A percentile compares a stretch with the other conserved stretches of the same genome.
Evolutionary conservation across 2,888 invertebrate species (phyloP).

Genomic region (Chironomus tentans): DNA sequence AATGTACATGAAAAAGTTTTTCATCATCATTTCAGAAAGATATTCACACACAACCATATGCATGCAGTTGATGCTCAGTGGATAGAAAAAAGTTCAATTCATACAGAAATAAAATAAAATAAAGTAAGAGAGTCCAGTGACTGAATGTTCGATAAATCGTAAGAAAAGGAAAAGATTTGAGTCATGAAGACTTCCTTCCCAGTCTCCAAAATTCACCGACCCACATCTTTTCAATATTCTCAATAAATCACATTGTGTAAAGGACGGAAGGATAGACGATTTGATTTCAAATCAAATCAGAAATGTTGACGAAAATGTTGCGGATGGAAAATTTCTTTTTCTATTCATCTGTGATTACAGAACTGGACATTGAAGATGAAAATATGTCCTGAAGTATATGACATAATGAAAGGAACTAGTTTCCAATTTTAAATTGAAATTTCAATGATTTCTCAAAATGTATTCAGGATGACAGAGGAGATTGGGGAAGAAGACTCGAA

Average conservation of each 20-base stretch:
- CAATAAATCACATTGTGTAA: slow-evolving; percentile 9
- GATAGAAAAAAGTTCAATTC: no score
- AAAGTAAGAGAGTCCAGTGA: background rate
- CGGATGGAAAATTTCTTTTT: background rate
- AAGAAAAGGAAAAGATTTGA: background rate
- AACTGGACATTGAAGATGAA: background rate
- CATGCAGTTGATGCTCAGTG: background rate
- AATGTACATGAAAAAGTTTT: background rate
- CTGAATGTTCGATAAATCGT: no score
- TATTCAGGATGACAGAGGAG: background rate
- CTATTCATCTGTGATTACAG: background rate
- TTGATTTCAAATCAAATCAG: no score
- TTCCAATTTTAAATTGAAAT: background rate
- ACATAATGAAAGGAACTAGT: background rate
- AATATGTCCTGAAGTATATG: background rate
- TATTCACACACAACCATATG: background rate
- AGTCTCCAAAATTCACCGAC: background rate
- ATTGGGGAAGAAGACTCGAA: background rate
- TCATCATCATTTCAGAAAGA: background rate
- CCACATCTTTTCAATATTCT: slow-evolving; percentile 8
- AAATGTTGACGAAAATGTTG: no score
- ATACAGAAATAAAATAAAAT: no score
- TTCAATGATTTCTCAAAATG: background rate
- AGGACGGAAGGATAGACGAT: background rate
- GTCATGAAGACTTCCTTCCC: background rate